These are phyloP conservation scores for Julus scandinavius DNA, from an alignment of 2,888 invertebrate genomes.

Conservation along the genomic window DNA sequence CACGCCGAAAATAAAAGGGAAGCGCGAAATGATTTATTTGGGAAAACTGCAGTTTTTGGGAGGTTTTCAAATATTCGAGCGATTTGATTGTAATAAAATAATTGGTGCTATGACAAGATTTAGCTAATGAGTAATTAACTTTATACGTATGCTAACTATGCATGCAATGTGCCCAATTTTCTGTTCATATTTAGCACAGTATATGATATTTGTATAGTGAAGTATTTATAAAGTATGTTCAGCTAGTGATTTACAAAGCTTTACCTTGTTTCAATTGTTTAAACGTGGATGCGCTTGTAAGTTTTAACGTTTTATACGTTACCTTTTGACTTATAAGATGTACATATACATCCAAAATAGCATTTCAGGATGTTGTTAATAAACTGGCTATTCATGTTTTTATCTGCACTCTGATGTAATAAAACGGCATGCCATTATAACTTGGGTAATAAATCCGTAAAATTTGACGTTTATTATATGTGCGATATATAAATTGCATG, in stretches of 20 bases:
- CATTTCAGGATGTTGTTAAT: neutral
- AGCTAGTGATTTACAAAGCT: too few species aligned
- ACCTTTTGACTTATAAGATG: neutral
- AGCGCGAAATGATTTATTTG: neutral
- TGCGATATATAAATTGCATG: slow-evolving; percentile 8
- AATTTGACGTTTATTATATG: slow-evolving; percentile 36
- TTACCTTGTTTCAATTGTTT: too few species aligned
- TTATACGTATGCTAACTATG: too few species aligned
- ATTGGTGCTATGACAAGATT: too few species aligned
- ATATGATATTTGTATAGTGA: too few species aligned
- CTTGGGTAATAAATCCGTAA: slow-evolving; percentile 31
- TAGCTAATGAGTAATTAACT: too few species aligned
- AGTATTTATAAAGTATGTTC: too few species aligned
- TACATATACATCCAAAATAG: neutral
- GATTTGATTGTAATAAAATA: too few species aligned
- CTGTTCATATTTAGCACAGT: too few species aligned
- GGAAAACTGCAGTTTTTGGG: neutral
- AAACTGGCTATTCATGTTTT: neutral
- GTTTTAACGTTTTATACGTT: too few species aligned
- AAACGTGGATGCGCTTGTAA: too few species aligned
- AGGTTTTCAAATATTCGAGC: neutral
- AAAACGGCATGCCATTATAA: neutral
- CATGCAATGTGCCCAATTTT: too few species aligned
- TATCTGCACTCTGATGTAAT: neutral
- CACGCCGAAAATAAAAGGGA: neutral